phyloP scores from a whole-genome alignment of 1,140 invertebrate genomes.

The Drusus annulatus region DNA sequence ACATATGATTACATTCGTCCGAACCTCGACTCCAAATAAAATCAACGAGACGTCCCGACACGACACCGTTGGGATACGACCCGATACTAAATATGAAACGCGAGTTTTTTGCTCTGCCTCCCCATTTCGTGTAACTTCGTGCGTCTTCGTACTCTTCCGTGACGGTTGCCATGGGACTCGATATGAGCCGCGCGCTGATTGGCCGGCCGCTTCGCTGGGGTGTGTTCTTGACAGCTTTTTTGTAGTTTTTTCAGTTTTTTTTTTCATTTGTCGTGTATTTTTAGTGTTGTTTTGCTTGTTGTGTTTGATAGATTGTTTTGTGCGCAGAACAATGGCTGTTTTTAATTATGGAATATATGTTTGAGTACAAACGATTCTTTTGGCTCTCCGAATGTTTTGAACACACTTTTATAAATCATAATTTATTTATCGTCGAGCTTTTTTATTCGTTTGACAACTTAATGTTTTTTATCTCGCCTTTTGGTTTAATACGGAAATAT shows the following conservation, averaged over 20 bases:
- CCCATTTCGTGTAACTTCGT: constrained; percentile 44
- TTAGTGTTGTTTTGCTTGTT: constrained; percentile 57
- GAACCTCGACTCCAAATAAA: constrained; percentile 27
- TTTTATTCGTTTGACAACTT: not conserved
- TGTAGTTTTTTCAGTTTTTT: constrained; percentile 39
- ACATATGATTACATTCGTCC: constrained; percentile 7
- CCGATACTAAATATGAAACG: constrained; percentile 53
- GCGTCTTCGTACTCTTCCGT: constrained; percentile 40
- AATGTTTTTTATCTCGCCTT: too few species aligned
- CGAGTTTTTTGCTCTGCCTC: constrained; percentile 46
- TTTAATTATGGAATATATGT: constrained; percentile 53
- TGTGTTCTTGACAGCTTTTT: constrained; percentile 54
- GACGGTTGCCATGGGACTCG: constrained; percentile 50
- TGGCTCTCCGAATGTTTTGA: constrained; percentile 28
- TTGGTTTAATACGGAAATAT: too few species aligned
- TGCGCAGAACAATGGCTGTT: constrained; percentile 52
- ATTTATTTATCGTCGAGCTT: constrained; percentile 10
- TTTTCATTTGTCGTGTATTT: constrained; percentile 52
- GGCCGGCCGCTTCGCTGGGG: constrained; percentile 41
- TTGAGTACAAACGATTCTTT: constrained; percentile 32
- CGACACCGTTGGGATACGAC: constrained; percentile 44
- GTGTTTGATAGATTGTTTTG: constrained; percentile 57
- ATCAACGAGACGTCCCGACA: constrained; percentile 29
- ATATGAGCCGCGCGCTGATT: constrained; percentile 27
- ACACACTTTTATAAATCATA: constrained; percentile 33